Evolutionary conservation across 2,797 vertebrate species (phyloP), one percentile per base, ranked within the genome.

Genomic region (Sciaenops ocellatus): DNA sequence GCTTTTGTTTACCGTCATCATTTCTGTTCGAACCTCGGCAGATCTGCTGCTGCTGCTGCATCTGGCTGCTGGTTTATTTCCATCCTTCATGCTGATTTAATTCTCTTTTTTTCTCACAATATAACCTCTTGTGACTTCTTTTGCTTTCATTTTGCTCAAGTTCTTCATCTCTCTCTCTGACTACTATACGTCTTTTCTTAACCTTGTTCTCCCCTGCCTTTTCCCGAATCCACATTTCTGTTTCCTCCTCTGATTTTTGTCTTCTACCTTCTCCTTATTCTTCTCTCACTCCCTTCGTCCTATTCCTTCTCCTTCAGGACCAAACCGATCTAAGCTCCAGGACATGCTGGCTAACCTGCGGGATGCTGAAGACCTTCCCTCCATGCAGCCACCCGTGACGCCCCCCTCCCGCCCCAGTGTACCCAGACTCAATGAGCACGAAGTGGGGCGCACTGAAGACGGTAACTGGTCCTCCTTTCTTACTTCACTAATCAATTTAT

Each of bases 321-420:
- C 98, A 50, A 99, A 99, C 95, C 95, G 98, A 79, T 99, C 98
- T 65, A 98, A 98, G 89, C 96, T 99, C 20, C 98, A 99, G 96
- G 98, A 99, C 91, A 99, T 99, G 98, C 90, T 99, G 94, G 97
- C 98, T 59, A 99, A 97, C 90, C 96, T 99, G 89, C 95, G 97
- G 86, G 98, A 99, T 50, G 95, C 96, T 3, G 98, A 99, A 93
- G 98, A 99, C 50, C 93, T 97, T 46, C 95, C 97, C 64, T 95
- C 97, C 60, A 89, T 98, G 86, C 97, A 97, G 85, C 96, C 96
- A 3, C 93, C 97, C 10, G 90, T 96, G 84, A 86, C 95, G 6
- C 95, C 97, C 1, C 94, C 97, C 34, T 94, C 95, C 50, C 95
- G 97, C 56, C 96, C 97, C 44, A 94, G 91, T 76, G 95, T 95